Evolutionary conservation across 2,113 vertebrate species (phyloP), one percentile per base, ranked within the genome.

Genomic region (Cathartes aura): DNA sequence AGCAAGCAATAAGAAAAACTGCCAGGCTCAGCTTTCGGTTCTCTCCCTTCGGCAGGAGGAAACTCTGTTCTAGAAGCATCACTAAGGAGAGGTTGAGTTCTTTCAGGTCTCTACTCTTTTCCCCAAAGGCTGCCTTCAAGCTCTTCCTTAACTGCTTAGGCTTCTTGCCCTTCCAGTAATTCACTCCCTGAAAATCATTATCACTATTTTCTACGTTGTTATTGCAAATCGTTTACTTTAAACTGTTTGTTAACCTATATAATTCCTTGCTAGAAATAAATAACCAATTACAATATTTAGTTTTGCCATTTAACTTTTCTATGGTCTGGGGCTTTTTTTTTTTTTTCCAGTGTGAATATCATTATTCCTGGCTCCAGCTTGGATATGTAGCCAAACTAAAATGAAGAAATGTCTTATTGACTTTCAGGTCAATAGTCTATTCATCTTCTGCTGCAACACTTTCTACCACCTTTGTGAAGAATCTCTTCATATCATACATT

Each of bases 241-340:
- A 76, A 15, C 19, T 62, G 12, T 15, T 82, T 80, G 19, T 42
- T 66, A 56, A 32, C 15, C 30, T 45, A 21, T 17, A 9, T 8
- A 84, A 56, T 58, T 74, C 40, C 55, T 72, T 34, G 20, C 42
- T 60, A 34, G 62, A 72, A 75, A 40, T 7, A 47, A 76, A 23
- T 32, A 26, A 30, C 50, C 29, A 59, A 13, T 12, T 76, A 11
- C 18, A 56, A 42, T 3, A 4, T 38, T n/a, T 21, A 26, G 7
- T 29, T 83, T 84, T 70, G 32, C 24, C 34, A 56, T 56, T 66
- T 52, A 30, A 53, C 5, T 78, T 84, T 43, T 40, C 45, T 30
- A 13, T 0, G 3, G 6, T 19, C 29, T 76, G 3, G 5, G 11
- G 20, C 3, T 24, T 32, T 5, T n/a, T 30, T 34, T 6, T 2